Evolutionary conservation across 2,888 invertebrate species (phyloP).

Genomic region (Cephus pulcher): DNA sequence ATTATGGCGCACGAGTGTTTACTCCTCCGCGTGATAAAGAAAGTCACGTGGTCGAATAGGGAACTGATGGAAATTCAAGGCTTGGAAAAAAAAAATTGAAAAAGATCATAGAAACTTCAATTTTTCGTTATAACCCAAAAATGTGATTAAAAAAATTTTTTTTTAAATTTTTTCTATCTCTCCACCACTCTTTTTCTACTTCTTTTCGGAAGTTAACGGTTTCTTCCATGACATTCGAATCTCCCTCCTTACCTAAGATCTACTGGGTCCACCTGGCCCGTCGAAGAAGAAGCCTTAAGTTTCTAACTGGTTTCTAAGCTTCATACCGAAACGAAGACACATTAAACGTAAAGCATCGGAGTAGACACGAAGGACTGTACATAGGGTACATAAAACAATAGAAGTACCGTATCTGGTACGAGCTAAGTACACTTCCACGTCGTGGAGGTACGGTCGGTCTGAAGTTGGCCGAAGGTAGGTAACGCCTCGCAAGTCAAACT

Average conservation of each 20-base stretch:
- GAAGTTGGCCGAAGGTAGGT: slow-evolving; percentile 8
- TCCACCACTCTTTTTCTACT: no score
- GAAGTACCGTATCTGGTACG: not conserved
- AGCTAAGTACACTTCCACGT: not conserved
- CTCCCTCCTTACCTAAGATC: not conserved
- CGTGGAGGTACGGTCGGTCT: not conserved
- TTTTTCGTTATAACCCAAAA: no score
- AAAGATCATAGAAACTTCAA: no score
- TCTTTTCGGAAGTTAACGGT: not conserved
- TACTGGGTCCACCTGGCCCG: not conserved
- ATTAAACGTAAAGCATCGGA: not conserved
- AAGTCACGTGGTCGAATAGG: not conserved
- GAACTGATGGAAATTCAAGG: not conserved
- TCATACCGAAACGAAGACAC: not conserved
- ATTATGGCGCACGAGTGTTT: not conserved
- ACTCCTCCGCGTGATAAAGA: not conserved
- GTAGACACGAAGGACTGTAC: slow-evolving; percentile 1
- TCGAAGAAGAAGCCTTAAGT: not conserved
- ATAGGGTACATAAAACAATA: not conserved
- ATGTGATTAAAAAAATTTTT: no score
- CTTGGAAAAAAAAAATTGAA: not conserved
- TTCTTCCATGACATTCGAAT: not conserved
- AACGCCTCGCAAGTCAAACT: slow-evolving; percentile 17
- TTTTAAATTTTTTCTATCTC: accelerated
- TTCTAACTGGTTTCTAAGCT: not conserved